phyloP scores from a whole-genome alignment of 2,888 invertebrate species.

The Atrina japonica region DNA sequence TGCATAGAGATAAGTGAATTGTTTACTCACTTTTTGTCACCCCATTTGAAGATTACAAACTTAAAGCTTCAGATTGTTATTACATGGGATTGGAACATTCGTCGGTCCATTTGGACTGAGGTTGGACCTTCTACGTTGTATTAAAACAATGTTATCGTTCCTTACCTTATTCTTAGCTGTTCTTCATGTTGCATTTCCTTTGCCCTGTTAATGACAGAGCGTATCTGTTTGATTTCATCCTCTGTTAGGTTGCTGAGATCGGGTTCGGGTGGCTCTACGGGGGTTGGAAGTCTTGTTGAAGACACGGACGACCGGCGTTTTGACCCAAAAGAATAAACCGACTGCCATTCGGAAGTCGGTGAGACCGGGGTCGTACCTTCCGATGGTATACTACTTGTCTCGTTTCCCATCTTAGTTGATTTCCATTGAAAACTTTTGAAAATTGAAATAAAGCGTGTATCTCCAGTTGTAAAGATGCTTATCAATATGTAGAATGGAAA shows the following conservation, averaged over 20 bases:
- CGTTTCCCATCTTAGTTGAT: conserved; percentile 59
- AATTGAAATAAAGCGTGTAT: too few relatives aligned
- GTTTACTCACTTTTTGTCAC: too few relatives aligned
- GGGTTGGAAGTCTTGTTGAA: conserved; percentile 71
- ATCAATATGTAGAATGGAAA: too few relatives aligned
- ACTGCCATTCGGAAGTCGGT: conserved; percentile 71
- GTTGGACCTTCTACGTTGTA: too few relatives aligned
- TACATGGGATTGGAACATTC: too few relatives aligned
- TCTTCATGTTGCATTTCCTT: conserved; percentile 81
- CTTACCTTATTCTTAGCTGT: conserved; percentile 73
- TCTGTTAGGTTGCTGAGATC: conserved; percentile 84
- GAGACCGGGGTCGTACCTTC: conserved; percentile 59
- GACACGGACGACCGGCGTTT: conserved; percentile 70
- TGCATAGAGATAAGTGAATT: too few relatives aligned
- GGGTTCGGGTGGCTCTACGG: conserved; percentile 81
- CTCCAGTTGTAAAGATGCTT: too few relatives aligned
- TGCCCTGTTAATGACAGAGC: conserved; percentile 85
- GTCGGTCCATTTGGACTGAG: too few relatives aligned
- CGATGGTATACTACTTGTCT: conserved; percentile 59
- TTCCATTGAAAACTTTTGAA: not conserved
- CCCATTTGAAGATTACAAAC: too few relatives aligned
- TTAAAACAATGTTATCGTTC: too few relatives aligned
- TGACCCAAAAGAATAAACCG: conserved; percentile 69
- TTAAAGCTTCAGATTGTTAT: too few relatives aligned
- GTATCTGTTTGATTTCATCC: conserved; percentile 84